These are phyloP conservation scores for Anoplolepis gracilipes DNA, from an alignment of 1,140 invertebrate genomes.

Conservation along the genomic window DNA sequence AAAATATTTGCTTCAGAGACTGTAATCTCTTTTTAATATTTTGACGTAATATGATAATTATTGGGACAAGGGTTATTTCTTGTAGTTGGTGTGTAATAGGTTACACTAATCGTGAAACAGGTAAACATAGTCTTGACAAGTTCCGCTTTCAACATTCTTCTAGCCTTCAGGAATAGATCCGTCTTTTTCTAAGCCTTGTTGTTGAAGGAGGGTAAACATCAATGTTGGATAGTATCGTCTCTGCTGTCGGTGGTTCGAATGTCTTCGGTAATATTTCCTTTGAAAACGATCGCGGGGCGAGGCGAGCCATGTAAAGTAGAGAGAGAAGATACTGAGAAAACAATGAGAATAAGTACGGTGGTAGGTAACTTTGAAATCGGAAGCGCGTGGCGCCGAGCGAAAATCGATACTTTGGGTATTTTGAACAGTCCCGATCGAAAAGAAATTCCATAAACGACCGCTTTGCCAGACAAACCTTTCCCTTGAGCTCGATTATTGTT, in stretches of 20 bases:
- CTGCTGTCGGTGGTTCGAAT: constrained; percentile 8
- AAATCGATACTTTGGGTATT: constrained; percentile 71
- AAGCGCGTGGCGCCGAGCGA: constrained; percentile 57
- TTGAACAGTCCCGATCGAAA: constrained; percentile 59
- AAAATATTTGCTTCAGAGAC: constrained; percentile 11
- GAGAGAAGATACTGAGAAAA: constrained; percentile 71
- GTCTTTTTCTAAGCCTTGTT: constrained; percentile 1
- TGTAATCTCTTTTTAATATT: background rate
- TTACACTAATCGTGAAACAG: background rate
- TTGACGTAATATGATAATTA: constrained; percentile 9
- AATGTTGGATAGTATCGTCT: constrained; percentile 56
- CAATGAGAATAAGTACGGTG: constrained; percentile 50
- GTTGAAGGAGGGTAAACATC: constrained; percentile 40
- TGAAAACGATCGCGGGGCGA: constrained; percentile 55
- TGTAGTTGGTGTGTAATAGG: background rate
- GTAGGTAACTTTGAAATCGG: constrained; percentile 73
- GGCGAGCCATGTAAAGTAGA: constrained; percentile 59
- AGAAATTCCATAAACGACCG: constrained; percentile 43
- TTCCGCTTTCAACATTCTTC: constrained; percentile 46
- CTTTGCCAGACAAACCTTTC: constrained; percentile 1
- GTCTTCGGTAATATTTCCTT: constrained; percentile 58
- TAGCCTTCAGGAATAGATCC: constrained; percentile 39
- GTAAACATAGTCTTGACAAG: constrained; percentile 46
- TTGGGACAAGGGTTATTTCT: background rate
- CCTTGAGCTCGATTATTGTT: background rate